These are phyloP conservation scores for Drosophila melanica DNA, from an alignment of 1,140 invertebrate genomes.

Conservation along the genomic window DNA sequence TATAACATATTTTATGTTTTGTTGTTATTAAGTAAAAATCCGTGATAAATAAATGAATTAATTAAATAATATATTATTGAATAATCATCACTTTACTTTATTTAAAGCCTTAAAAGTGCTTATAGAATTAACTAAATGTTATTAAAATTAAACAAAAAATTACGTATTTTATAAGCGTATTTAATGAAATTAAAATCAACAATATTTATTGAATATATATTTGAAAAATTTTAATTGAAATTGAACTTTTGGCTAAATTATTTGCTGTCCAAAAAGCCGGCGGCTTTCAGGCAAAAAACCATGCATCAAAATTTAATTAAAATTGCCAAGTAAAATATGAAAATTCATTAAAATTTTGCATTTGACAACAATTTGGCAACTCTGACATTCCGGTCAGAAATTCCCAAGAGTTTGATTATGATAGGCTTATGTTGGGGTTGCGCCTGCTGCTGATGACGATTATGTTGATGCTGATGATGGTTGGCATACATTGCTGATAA, in stretches of 20 bases:
- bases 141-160: no score
- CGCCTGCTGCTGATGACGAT: conserved; percentile 3
- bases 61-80: no score
- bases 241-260: not conserved
- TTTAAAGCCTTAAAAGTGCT: no score
- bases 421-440: conserved; percentile 25
- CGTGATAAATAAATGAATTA: no score
- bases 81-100: no score
- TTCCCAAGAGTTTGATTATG: conserved; percentile 14
- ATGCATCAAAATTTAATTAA: conserved; percentile 44
- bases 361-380: conserved; percentile 47
- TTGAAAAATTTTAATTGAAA: not conserved
- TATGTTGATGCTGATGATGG: conserved; percentile 18
- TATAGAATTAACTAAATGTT: no score
- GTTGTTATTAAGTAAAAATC: no score
- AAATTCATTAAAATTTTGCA: conserved; percentile 47
- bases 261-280: not conserved
- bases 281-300: conserved; percentile 18
- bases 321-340: conserved; percentile 37
- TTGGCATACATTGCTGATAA: conserved; percentile 49
- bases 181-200: not conserved
- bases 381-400: conserved; percentile 66
- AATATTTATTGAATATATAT: conserved; percentile 5
- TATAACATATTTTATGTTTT: no score
- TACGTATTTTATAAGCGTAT: not conserved